Percentiles rank a stretch among this genome's conserved stretches.
Evolutionary conservation across 1,140 invertebrate genomes (phyloP).

Genomic region (Ips typographus): DNA sequence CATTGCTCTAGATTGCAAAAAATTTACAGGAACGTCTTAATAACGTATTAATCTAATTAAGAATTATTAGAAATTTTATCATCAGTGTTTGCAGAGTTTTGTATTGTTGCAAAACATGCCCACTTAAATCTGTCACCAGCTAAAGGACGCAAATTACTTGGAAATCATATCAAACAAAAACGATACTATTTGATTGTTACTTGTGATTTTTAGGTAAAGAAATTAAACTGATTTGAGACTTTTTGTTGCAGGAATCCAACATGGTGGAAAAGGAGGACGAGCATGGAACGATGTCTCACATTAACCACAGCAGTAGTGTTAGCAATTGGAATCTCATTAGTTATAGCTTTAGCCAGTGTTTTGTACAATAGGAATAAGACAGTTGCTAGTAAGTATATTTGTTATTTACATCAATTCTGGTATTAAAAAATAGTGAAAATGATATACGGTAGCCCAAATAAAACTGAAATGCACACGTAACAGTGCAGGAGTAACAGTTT

Average conservation of each 20-base stretch:
- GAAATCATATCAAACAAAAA: too few relatives aligned
- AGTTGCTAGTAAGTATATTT: conserved; percentile 40
- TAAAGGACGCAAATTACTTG: too few relatives aligned
- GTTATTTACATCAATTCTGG: background rate
- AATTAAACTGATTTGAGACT: background rate
- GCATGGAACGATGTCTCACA: conserved; percentile 74
- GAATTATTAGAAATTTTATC: too few relatives aligned
- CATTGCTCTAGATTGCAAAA: too few relatives aligned
- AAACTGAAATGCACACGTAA: too few relatives aligned
- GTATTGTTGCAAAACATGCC: background rate
- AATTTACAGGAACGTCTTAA: too few relatives aligned
- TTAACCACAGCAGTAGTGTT: conserved; percentile 64
- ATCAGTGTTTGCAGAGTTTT: background rate
- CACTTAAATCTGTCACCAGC: background rate
- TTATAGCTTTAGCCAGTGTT: conserved; percentile 65
- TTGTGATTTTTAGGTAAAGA: too few relatives aligned
- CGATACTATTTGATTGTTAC: too few relatives aligned
- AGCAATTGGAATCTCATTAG: conserved; percentile 65
- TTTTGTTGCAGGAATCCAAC: conserved; percentile 72
- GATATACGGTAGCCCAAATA: too few relatives aligned
- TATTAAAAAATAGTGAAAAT: background rate
- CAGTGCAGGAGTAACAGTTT: too few relatives aligned
- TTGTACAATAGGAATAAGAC: conserved; percentile 45
- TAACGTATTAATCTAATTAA: too few relatives aligned
- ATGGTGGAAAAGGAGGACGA: conserved; percentile 82